Evolutionary conservation across 2,113 vertebrate species (phyloP).

Genomic region (Anolis sagrei): DNA sequence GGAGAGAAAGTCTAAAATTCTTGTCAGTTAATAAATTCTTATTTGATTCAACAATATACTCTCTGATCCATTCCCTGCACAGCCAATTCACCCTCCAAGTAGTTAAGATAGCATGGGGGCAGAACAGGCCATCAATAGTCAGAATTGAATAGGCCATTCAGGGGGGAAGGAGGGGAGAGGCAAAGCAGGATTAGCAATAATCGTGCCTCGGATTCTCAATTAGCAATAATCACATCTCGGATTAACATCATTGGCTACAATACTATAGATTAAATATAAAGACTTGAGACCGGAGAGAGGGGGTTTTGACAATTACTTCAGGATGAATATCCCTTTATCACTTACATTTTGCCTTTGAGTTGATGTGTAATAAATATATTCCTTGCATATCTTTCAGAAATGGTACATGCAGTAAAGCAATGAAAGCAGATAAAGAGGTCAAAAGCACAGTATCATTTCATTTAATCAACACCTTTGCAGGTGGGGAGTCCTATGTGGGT

Average conservation of each 20-base stretch:
- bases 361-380: slow-evolving; percentile 44
- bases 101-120: too few relatives aligned
- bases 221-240: too few relatives aligned
- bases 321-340: background rate
- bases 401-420: slow-evolving; percentile 24
- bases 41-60: too few relatives aligned
- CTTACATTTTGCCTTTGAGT: background rate
- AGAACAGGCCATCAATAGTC: background rate
- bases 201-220: too few relatives aligned
- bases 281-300: background rate
- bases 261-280: background rate
- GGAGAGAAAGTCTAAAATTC: too few relatives aligned
- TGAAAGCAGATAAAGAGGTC: background rate
- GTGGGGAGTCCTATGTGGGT: background rate
- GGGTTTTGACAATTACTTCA: background rate
- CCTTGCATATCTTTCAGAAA: slow-evolving; percentile 28
- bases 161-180: background rate
- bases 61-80: too few relatives aligned
- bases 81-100: too few relatives aligned
- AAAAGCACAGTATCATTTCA: background rate
- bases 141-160: background rate
- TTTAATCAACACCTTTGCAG: background rate
- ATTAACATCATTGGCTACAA: too few relatives aligned
- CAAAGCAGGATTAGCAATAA: background rate
- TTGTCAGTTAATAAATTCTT: too few relatives aligned